Conservation (phyloP, 2,888 invertebrate genomes). For the Cantharis lateralis region DNA sequence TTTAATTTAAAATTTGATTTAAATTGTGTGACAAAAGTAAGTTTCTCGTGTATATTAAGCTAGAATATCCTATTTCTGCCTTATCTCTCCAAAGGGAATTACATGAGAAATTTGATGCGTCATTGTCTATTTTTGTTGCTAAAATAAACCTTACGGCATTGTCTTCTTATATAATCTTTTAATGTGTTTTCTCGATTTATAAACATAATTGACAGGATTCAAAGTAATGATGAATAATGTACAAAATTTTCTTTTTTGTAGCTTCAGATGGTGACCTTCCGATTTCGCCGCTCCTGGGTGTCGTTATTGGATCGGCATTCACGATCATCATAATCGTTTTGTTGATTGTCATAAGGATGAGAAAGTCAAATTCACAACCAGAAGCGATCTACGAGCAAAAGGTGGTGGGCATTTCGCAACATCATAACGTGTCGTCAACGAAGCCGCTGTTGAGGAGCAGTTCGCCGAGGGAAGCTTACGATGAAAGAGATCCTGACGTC, state of each 20-base stretch:
- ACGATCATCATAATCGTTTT: constrained; percentile 60
- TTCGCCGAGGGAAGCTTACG: constrained; percentile 53
- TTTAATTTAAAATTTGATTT: background rate
- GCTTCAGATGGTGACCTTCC: constrained; percentile 62
- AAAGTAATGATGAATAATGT: constrained; percentile 1
- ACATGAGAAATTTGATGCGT: constrained; percentile 6
- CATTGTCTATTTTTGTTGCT: constrained; percentile 4
- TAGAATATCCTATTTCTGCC: background rate
- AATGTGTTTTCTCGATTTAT: constrained; percentile 4
- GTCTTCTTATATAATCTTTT: constrained; percentile 3
- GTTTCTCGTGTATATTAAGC: background rate
- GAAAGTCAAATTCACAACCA: constrained; percentile 48
- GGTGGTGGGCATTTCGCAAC: constrained; percentile 48
- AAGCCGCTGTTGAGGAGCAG: constrained; percentile 53
- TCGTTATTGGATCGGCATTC: constrained; percentile 60
- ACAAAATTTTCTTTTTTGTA: constrained; percentile 44
- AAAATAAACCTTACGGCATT: background rate
- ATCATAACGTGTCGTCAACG: constrained; percentile 50
- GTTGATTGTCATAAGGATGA: constrained; percentile 58
- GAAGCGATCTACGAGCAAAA: constrained; percentile 52
- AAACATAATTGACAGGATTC: constrained; percentile 3
- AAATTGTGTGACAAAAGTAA: background rate
- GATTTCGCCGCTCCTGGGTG: constrained; percentile 62
- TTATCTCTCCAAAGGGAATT: constrained; percentile 5
- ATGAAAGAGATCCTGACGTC: constrained; percentile 73